These are phyloP conservation scores for Bagarius yarrelli DNA, from an alignment of 2,113 vertebrate genomes.

Conservation along the genomic window DNA sequence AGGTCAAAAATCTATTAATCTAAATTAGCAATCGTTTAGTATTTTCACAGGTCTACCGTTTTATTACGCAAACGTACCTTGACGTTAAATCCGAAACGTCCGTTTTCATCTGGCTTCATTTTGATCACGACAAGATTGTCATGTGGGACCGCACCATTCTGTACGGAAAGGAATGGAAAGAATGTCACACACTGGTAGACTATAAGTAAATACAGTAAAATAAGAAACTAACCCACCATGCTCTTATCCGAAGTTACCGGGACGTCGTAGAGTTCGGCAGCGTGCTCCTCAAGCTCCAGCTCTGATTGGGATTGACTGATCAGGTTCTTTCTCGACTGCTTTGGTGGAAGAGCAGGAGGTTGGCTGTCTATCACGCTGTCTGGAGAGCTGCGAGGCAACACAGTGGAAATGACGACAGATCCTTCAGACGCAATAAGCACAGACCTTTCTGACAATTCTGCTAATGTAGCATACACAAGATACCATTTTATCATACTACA, in stretches of 20 bases:
- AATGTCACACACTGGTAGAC: neutral
- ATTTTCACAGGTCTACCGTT: neutral
- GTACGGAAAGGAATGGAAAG: constrained; percentile 21
- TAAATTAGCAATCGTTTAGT: no score
- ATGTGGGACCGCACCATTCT: constrained; percentile 90
- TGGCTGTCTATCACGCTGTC: constrained; percentile 82
- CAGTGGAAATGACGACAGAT: neutral
- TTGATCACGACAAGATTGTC: constrained; percentile 97
- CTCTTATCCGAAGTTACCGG: constrained; percentile 84
- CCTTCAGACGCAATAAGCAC: neutral
- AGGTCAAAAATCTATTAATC: neutral
- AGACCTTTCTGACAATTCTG: neutral
- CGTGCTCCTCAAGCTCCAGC: constrained; percentile 88
- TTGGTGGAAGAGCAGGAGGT: constrained; percentile 95
- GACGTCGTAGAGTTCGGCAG: constrained; percentile 85
- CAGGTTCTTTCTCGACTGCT: constrained; percentile 90
- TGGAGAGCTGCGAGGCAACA: constrained; percentile 76
- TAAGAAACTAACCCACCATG: constrained; percentile 69
- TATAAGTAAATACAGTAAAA: neutral
- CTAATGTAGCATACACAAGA: no score
- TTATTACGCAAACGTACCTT: constrained; percentile 75
- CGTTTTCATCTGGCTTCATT: constrained; percentile 96
- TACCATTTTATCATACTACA: no score
- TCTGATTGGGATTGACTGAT: constrained; percentile 84
- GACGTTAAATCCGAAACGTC: constrained; percentile 97